Conservation (phyloP, 2,797 vertebrate species). For the Graptemys geographica region DNA sequence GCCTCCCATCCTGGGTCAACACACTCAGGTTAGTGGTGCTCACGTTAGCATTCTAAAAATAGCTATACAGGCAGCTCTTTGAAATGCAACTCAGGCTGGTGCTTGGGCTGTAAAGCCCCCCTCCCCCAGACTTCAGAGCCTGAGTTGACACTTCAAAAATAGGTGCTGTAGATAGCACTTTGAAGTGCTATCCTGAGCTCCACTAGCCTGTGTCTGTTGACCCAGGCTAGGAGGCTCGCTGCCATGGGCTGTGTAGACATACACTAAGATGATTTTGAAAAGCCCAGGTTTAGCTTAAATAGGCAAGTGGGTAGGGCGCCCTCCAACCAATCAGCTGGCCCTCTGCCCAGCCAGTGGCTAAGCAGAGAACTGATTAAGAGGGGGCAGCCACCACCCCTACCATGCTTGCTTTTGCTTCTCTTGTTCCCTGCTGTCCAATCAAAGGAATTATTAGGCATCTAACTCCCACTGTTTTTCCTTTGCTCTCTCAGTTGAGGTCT, state of each 20-base stretch:
- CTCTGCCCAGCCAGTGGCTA: background rate
- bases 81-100: background rate
- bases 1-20: too few species aligned
- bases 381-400: background rate
- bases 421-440: background rate
- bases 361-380: background rate
- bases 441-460: background rate
- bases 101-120: background rate
- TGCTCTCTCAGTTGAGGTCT: background rate
- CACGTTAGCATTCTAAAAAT: background rate
- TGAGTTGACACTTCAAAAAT: too few species aligned
- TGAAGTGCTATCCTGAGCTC: too few species aligned
- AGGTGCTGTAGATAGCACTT: too few species aligned
- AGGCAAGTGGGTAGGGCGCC: background rate
- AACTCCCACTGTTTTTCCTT: background rate
- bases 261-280: background rate
- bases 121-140: too few species aligned
- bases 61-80: background rate
- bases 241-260: background rate
- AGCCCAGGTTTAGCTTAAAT: background rate
- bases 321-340: background rate
- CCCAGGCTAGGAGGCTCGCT: background rate
- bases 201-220: background rate
- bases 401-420: background rate
- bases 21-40: background rate